A percentile compares a stretch with the other conserved stretches of the same genome.
phyloP scores from a whole-genome alignment of 2,797 vertebrate genomes.

The Silurus lanzhouensis region DNA sequence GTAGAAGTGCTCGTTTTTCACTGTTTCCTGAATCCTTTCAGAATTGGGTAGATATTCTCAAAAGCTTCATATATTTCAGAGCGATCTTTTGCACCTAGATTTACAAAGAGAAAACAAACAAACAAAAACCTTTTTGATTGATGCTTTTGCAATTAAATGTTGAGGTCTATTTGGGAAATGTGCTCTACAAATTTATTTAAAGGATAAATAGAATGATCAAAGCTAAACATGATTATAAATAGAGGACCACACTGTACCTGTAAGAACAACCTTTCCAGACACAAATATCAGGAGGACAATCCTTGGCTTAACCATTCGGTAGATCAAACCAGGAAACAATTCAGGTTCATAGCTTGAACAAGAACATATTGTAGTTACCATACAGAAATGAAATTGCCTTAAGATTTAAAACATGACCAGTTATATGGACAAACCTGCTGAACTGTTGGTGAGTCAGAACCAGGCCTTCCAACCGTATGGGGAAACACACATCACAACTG shows the following conservation, averaged over 20 bases:
- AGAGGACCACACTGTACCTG: conserved; percentile 75
- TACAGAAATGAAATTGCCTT: background rate
- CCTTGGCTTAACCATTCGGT: conserved; percentile 95
- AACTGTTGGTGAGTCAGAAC: conserved; percentile 94
- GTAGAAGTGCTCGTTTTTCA: conserved; percentile 49
- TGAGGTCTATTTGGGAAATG: background rate
- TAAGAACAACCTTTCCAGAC: conserved; percentile 96
- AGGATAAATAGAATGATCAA: background rate
- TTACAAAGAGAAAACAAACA: conserved; percentile 27
- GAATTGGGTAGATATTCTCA: conserved; percentile 97
- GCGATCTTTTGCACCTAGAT: conserved; percentile 92
- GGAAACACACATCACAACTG: conserved; percentile 93
- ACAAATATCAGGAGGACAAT: conserved; percentile 96
- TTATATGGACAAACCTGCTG: conserved; percentile 79
- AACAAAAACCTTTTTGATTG: background rate
- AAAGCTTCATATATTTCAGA: conserved; percentile 95
- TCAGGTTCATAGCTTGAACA: conserved; percentile 90
- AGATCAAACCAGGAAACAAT: conserved; percentile 94
- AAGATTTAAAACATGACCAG: background rate
- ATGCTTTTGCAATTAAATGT: background rate
- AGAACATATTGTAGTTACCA: conserved; percentile 19
- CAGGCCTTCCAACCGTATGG: conserved; percentile 89
- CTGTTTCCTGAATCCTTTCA: conserved; percentile 90
- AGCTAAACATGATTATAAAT: background rate
- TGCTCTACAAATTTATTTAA: background rate